A percentile compares a stretch with the other conserved stretches of the same genome.
Conservation (phyloP, 2,888 invertebrate species). For the Dynastes grantii region DNA sequence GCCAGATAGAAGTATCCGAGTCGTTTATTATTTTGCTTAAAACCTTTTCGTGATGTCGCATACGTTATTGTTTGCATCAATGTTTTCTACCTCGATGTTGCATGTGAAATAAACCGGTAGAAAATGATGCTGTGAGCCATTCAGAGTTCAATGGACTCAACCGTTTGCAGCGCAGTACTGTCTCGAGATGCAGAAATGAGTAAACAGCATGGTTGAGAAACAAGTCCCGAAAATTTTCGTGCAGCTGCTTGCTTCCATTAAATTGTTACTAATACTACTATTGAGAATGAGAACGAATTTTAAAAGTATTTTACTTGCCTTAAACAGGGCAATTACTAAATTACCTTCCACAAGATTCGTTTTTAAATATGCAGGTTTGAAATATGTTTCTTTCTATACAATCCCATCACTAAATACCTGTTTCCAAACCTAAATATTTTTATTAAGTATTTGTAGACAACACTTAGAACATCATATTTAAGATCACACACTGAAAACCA, state of each 20-base stretch:
- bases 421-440: too few species aligned
- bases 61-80: neutral
- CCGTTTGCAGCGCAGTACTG: neutral
- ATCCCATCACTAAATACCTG: too few species aligned
- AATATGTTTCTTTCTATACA: too few species aligned
- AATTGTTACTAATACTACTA: neutral
- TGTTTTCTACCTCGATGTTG: neutral
- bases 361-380: too few species aligned
- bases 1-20: neutral
- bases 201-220: conserved; percentile 17
- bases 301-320: too few species aligned
- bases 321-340: too few species aligned
- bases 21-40: conserved; percentile 11
- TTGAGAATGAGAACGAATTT: too few species aligned
- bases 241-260: neutral
- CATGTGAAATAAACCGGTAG: conserved; percentile 32
- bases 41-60: conserved; percentile 6
- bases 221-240: neutral
- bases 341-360: too few species aligned
- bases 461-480: too few species aligned
- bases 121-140: conserved; percentile 25
- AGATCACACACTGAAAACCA: too few species aligned
- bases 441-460: too few species aligned
- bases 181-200: conserved; percentile 8
- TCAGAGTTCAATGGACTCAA: conserved; percentile 34